Evolutionary conservation across 2,113 vertebrate species (phyloP).

Genomic region (Cygnus atratus): DNA sequence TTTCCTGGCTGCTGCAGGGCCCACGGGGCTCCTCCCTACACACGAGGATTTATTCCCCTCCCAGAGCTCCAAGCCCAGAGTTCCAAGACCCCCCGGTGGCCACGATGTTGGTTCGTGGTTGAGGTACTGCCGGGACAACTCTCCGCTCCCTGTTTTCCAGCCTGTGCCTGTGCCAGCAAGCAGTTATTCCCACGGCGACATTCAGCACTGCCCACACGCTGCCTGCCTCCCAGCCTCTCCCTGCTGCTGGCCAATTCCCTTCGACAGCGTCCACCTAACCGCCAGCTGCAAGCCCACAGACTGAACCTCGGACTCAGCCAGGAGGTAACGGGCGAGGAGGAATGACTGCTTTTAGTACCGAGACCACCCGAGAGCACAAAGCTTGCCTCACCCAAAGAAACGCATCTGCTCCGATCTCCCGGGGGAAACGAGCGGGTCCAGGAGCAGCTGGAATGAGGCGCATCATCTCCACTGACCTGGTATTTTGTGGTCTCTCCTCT

Average conservation of each 20-base stretch:
- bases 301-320: not conserved
- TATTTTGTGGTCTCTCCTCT: not conserved
- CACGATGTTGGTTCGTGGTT: not conserved
- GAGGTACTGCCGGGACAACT: not conserved
- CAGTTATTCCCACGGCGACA: too few species aligned
- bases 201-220: not conserved
- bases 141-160: not conserved
- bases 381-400: not conserved
- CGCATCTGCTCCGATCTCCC: fast-evolving
- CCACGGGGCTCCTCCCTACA: not conserved
- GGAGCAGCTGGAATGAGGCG: not conserved
- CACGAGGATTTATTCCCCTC: not conserved
- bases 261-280: not conserved
- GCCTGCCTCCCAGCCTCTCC: not conserved
- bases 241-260: not conserved
- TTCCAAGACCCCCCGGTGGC: not conserved
- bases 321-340: not conserved
- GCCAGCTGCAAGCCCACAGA: not conserved
- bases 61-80: not conserved
- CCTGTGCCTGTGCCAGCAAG: not conserved
- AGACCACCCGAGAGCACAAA: not conserved
- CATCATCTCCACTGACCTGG: not conserved
- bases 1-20: not conserved
- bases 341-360: not conserved
- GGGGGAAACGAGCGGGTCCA: not conserved